Base-by-base conservation (phyloP, 2,888 invertebrate genomes). In the Ochropleura leucogaster region DNA sequence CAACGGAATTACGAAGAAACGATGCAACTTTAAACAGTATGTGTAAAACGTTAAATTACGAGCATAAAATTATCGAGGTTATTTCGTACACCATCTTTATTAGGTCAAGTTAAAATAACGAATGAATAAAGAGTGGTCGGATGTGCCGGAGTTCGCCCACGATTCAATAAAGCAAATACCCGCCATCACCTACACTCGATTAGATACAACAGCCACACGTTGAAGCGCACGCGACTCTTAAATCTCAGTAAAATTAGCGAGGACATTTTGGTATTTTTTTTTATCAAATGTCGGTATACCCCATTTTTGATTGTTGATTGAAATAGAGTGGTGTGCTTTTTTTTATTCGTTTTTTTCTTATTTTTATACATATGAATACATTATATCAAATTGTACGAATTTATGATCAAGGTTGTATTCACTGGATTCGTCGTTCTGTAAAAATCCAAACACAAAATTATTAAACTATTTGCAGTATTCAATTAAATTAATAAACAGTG, bases 131-230 rank as follows among this genome's bases (percentile, higher is more conserved):
- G 74, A 73, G 74, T 72, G 73, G 60, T 68, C 64, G 70, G 59
- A 73, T 69, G 71, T 51, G 73, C 51, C 67, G 85, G 80, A 87
- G 87, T 75, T 88, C 93, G 92, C 92, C 92, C 91, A 93, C 93
- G 90, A 74, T 82, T 86, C 83, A 91, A 91, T 92, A 87, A 90
- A 89, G 84, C 77, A 85, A 77, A 88, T 86, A 84, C 80, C 63
- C n/a, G 57, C 85, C 77, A 74, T 85, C 89, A 86, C 76, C 81
- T 75, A 79, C 89, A 88, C 89, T 85, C 71, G 80, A 67, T 75
- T 77, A 74, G 9, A 67, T 75, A 74, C 6, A 73, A 47, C 51
- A 59, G 59, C 47, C 64, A 68, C 64, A 74, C 42, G 59, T 68
- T 44, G n/a, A 47, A 70, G 63, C 18, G 64, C 77, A 73, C 18